Evolutionary conservation across 2,797 vertebrate species (phyloP).

Genomic region (Eutrigla gurnardus): DNA sequence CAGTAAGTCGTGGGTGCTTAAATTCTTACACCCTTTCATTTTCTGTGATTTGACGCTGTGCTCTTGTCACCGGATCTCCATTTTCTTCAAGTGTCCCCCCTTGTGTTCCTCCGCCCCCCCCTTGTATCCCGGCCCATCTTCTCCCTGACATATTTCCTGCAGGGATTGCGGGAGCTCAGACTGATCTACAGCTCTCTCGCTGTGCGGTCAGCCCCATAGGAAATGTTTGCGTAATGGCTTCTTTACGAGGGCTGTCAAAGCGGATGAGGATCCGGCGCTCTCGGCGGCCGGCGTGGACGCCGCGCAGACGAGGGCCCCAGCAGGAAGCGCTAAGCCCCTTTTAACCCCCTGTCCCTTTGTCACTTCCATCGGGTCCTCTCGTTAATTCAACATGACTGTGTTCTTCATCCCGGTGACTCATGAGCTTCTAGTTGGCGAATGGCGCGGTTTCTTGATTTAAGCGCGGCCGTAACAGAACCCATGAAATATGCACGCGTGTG

Average conservation of each 20-base stretch:
- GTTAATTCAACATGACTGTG: slow-evolving; percentile 66
- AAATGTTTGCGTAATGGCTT: slow-evolving; percentile 75
- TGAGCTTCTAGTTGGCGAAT: slow-evolving; percentile 16
- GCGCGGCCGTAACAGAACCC: slow-evolving; percentile 19
- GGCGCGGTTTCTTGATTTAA: slow-evolving; percentile 29
- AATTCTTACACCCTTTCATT: slow-evolving; percentile 12
- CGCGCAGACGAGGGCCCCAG: slow-evolving; percentile 61
- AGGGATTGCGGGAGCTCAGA: slow-evolving; percentile 58
- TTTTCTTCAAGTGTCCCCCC: slow-evolving; percentile 24
- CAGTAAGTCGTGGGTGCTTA: slow-evolving; percentile 11
- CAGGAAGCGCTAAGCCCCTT: slow-evolving; percentile 63
- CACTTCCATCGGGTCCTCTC: slow-evolving; percentile 50
- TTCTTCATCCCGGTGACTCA: slow-evolving; percentile 47
- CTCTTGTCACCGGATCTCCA: slow-evolving; percentile 15
- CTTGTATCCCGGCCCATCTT: slow-evolving; percentile 18
- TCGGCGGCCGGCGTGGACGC: slow-evolving; percentile 45
- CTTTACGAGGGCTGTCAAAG: slow-evolving; percentile 74
- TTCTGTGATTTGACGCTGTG: slow-evolving; percentile 6
- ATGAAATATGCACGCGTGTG: slow-evolving; percentile 61
- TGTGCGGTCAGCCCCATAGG: slow-evolving; percentile 75
- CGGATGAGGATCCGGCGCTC: slow-evolving; percentile 69
- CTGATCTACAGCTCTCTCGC: slow-evolving; percentile 68
- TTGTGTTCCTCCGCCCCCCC: slow-evolving; percentile 7
- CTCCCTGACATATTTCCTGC: slow-evolving; percentile 54
- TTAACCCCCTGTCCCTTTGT: slow-evolving; percentile 71